Evolutionary conservation across 1,140 invertebrate genomes (phyloP).

Genomic region (Rhyzopertha dominica): DNA sequence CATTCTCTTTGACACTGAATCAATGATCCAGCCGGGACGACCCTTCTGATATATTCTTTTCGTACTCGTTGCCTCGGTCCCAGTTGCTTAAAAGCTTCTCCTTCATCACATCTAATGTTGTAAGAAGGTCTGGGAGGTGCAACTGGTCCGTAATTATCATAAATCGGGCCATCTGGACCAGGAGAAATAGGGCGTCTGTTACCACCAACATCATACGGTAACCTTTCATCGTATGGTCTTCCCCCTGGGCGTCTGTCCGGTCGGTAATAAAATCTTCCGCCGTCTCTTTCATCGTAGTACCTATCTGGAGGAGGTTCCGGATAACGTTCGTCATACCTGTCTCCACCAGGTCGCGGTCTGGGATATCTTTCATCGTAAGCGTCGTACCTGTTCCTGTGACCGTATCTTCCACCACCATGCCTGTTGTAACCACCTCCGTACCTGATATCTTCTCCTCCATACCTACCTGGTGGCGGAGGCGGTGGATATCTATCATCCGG

Average conservation of each 20-base stretch:
- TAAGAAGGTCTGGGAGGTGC: slow-evolving; percentile 29
- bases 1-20: slow-evolving; percentile 78
- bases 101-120: slow-evolving; percentile 64
- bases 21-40: slow-evolving; percentile 65
- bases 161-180: slow-evolving; percentile 42
- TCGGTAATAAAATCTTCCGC: slow-evolving; percentile 23
- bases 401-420: slow-evolving; percentile 46
- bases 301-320: slow-evolving; percentile 13
- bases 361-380: slow-evolving; percentile 42
- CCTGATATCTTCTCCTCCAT: slow-evolving; percentile 44
- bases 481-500: slow-evolving; percentile 37
- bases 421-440: slow-evolving; percentile 44
- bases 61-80: slow-evolving; percentile 69
- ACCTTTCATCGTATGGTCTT: slow-evolving; percentile 30
- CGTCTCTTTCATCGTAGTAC: slow-evolving; percentile 20
- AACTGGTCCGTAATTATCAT: slow-evolving; percentile 28
- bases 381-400: slow-evolving; percentile 15
- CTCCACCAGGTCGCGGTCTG: slow-evolving; percentile 41
- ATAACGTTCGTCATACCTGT: slow-evolving; percentile 17
- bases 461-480: too few relatives aligned
- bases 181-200: slow-evolving; percentile 36
- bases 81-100: slow-evolving; percentile 74
- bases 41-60: slow-evolving; percentile 70
- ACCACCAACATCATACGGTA: slow-evolving; percentile 29
- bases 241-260: slow-evolving; percentile 21